phyloP scores from a whole-genome alignment of 1,140 invertebrate genomes.

The Brachionus angularis region DNA sequence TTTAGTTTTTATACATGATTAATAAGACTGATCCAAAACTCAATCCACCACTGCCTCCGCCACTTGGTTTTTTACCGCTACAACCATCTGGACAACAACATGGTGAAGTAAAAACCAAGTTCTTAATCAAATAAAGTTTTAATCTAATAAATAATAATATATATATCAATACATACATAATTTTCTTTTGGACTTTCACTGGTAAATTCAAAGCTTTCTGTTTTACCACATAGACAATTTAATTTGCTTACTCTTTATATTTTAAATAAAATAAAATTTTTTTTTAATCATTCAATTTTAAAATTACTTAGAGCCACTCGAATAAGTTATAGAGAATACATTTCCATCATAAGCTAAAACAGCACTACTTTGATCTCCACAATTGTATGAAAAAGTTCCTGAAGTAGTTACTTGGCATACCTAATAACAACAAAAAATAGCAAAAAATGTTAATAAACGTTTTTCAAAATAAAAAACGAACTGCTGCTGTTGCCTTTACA shows the following conservation, averaged over 20 bases:
- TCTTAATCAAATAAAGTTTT: background rate
- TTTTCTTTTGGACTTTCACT: background rate
- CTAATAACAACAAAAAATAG: background rate
- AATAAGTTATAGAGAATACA: background rate
- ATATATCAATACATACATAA: conserved; percentile 1
- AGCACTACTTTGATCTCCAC: conserved; percentile 29
- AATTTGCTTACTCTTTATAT: background rate
- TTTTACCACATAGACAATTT: background rate
- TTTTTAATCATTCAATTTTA: background rate
- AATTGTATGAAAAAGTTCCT: background rate
- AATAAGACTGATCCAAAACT: conserved; percentile 24
- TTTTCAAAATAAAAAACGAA: too few relatives aligned
- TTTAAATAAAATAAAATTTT: background rate
- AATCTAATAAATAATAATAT: background rate
- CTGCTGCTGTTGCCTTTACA: background rate
- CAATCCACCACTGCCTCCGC: background rate
- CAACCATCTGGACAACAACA: conserved; percentile 42
- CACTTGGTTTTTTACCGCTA: background rate
- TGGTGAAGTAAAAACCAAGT: conserved; percentile 6
- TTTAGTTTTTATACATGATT: conserved; percentile 15
- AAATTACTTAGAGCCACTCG: background rate
- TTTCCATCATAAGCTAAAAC: background rate
- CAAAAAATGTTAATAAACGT: background rate
- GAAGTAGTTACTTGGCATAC: background rate
- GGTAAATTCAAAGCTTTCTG: conserved; percentile 5